These are phyloP conservation scores for Metalampra italica DNA, from an alignment of 2,888 invertebrate species.

Conservation along the genomic window DNA sequence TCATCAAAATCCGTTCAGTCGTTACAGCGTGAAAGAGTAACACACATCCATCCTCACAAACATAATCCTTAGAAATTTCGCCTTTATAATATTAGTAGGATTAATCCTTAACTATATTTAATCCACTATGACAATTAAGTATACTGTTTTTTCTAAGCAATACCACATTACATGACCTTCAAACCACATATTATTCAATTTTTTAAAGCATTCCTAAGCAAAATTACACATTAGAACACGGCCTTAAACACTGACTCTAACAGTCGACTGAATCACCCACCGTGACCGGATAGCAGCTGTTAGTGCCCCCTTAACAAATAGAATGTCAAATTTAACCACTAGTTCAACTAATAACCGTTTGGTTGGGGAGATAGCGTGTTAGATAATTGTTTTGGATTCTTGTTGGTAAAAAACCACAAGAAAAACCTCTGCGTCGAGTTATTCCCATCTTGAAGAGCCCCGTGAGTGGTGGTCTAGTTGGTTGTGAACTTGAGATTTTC, in stretches of 20 bases:
- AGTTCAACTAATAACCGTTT: conserved; percentile 10
- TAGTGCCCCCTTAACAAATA: conserved; percentile 8
- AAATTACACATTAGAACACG: not conserved
- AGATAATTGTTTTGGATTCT: not conserved
- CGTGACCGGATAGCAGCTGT: conserved; percentile 8
- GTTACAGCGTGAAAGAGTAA: too few species aligned
- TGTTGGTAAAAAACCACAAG: not conserved
- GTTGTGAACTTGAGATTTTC: too few species aligned
- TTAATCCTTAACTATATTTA: too few species aligned
- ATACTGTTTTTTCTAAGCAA: too few species aligned
- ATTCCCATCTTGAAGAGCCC: too few species aligned
- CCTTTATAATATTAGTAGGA: too few species aligned
- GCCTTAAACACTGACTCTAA: not conserved
- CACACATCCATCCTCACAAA: too few species aligned
- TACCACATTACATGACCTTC: not conserved
- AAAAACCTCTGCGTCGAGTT: too few species aligned
- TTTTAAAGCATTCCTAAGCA: not conserved
- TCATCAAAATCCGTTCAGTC: too few species aligned
- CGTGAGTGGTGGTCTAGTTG: too few species aligned
- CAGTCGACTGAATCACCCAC: not conserved
- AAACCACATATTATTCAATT: not conserved
- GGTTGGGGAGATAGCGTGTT: conserved; percentile 6
- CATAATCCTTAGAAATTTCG: too few species aligned
- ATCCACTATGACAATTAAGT: too few species aligned
- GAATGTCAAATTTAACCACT: conserved; percentile 16